These are phyloP conservation scores for Philaethria dido DNA, from an alignment of 2,888 invertebrate genomes.

Conservation along the genomic window DNA sequence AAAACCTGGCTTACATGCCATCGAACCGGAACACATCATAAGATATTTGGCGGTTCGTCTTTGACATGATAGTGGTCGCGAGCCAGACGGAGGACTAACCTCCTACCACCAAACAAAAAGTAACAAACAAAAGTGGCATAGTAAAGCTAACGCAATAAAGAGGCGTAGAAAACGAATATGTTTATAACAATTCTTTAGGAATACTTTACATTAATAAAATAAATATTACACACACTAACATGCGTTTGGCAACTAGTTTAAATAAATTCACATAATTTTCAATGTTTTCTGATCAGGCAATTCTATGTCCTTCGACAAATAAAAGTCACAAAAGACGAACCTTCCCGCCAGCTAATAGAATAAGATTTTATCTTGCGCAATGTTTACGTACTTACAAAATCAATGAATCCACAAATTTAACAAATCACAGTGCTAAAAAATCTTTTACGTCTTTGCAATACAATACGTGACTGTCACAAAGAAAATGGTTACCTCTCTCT, in stretches of 20 bases:
- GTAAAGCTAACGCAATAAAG: too few species aligned
- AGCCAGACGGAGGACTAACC: too few species aligned
- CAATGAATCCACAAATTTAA: conserved; percentile 51
- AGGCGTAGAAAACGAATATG: too few species aligned
- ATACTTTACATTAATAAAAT: too few species aligned
- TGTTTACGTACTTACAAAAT: conserved; percentile 58
- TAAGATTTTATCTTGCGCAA: conserved; percentile 59
- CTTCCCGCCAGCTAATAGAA: conserved; percentile 50
- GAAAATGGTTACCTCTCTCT: conserved; percentile 40
- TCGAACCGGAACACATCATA: too few species aligned
- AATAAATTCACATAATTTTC: background rate
- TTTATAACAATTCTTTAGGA: too few species aligned
- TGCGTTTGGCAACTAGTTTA: background rate
- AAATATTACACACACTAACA: too few species aligned
- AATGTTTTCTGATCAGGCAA: background rate
- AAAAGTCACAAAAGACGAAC: conserved; percentile 38
- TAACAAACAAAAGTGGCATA: too few species aligned
- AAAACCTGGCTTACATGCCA: too few species aligned
- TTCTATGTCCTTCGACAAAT: background rate
- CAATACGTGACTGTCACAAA: conserved; percentile 47
- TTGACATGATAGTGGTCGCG: too few species aligned
- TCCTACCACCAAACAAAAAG: too few species aligned
- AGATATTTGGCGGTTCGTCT: too few species aligned
- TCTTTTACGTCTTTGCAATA: conserved; percentile 41
- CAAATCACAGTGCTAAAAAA: conserved; percentile 42